Conservation (phyloP, 2,888 invertebrate species). For the Philaethria dido region DNA sequence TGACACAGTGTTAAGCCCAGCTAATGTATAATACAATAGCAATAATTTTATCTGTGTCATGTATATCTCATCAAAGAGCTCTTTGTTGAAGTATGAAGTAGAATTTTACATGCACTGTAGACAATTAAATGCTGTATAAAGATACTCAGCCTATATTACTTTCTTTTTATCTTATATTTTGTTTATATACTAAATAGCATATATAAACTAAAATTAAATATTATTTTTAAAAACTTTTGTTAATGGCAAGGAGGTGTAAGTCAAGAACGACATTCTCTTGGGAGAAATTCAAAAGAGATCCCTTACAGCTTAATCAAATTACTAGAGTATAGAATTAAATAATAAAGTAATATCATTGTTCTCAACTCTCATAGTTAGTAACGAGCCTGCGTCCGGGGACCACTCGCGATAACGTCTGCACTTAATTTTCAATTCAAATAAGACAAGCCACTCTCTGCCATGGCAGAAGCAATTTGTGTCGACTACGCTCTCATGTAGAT, state of each 20-base stretch:
- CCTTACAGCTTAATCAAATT: slow-evolving; percentile 57
- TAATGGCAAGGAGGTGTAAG: neutral
- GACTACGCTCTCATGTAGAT: slow-evolving; percentile 34
- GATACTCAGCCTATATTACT: no score
- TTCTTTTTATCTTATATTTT: no score
- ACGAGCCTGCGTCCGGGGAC: slow-evolving; percentile 53
- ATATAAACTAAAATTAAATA: neutral
- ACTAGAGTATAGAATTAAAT: slow-evolving; percentile 39
- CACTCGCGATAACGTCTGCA: slow-evolving; percentile 51
- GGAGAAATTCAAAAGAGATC: slow-evolving; percentile 10
- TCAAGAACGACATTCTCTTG: slow-evolving; percentile 13
- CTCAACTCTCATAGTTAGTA: slow-evolving; percentile 58
- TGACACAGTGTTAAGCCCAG: no score
- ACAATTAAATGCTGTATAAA: no score
- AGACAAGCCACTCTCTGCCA: slow-evolving; percentile 42
- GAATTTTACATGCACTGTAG: no score
- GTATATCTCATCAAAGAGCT: no score
- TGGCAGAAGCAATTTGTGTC: slow-evolving; percentile 37
- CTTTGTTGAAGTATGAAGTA: no score
- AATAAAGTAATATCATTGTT: slow-evolving; percentile 54
- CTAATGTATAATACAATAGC: no score
- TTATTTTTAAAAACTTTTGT: neutral
- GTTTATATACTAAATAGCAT: no score
- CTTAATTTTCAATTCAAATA: slow-evolving; percentile 60
- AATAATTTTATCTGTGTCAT: no score